phyloP scores from a whole-genome alignment of 2,113 vertebrate genomes.

The Tympanuchus pallidicinctus region DNA sequence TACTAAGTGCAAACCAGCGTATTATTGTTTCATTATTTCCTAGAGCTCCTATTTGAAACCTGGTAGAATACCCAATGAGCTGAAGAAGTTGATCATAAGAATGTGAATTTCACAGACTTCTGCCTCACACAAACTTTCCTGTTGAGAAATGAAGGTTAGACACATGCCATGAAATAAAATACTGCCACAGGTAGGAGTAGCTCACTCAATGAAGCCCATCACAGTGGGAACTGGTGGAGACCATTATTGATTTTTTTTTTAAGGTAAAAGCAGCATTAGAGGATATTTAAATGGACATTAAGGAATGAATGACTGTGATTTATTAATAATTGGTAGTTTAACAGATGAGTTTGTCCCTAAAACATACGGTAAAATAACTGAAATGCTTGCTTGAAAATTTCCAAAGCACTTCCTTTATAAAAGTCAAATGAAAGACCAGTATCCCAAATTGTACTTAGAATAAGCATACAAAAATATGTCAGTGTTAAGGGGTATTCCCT shows the following conservation, averaged over 20 bases:
- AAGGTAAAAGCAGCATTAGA: neutral
- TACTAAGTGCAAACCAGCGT: neutral
- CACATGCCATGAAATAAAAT: neutral
- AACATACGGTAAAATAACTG: neutral
- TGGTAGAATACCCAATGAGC: neutral
- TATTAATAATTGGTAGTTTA: neutral
- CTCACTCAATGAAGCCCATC: neutral
- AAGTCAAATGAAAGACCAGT: neutral
- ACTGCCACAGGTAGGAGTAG: neutral
- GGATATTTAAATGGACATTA: neutral
- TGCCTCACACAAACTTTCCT: neutral
- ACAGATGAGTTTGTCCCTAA: neutral
- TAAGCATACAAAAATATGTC: neutral
- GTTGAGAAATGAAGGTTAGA: neutral
- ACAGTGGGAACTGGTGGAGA: neutral
- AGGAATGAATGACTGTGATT: neutral
- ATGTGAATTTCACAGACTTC: neutral
- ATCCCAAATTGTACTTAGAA: neutral
- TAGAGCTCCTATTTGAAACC: neutral
- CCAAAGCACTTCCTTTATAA: neutral
- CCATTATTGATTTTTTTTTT: neutral
- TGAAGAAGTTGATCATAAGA: neutral
- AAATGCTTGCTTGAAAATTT: neutral
- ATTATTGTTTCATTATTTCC: neutral
- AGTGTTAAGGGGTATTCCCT: neutral